Evolutionary conservation across 2,888 invertebrate genomes (phyloP).

Genomic region (Camptogramma bilineatum): DNA sequence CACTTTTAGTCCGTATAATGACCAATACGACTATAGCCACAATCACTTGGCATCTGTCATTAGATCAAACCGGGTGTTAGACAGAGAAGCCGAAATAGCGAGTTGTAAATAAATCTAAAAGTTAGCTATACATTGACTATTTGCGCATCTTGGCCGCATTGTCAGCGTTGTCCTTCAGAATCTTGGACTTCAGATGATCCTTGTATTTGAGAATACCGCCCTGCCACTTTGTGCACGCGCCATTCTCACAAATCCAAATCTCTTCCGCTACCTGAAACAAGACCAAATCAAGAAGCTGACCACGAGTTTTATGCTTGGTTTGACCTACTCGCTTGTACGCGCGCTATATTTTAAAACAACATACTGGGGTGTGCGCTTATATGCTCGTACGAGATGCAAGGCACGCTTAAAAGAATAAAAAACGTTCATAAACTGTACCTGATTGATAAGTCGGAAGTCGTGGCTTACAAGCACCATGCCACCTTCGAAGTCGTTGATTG

Average conservation of each 20-base stretch:
- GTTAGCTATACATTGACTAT: slow-evolving; percentile 57
- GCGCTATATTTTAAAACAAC: too few species aligned
- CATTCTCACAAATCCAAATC: slow-evolving; percentile 99
- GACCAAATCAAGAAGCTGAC: not conserved
- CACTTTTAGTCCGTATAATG: too few species aligned
- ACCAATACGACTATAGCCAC: too few species aligned
- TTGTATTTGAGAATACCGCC: slow-evolving; percentile 98
- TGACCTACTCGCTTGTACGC: too few species aligned
- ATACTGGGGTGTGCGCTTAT: too few species aligned
- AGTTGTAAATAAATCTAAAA: slow-evolving; percentile 46
- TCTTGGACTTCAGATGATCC: slow-evolving; percentile 95
- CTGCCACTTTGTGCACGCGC: slow-evolving; percentile 97
- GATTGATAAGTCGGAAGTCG: slow-evolving; percentile 99
- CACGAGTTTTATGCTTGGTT: too few species aligned
- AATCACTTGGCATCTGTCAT: not conserved
- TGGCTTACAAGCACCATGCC: slow-evolving; percentile 99
- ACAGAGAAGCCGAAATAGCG: slow-evolving; percentile 40
- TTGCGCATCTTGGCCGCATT: slow-evolving; percentile 79
- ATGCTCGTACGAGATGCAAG: too few species aligned
- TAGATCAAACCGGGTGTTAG: slow-evolving; percentile 40
- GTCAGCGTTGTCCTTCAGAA: slow-evolving; percentile 89
- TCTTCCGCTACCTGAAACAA: slow-evolving; percentile 95
- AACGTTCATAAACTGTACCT: slow-evolving; percentile 91
- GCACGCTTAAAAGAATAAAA: too few species aligned
- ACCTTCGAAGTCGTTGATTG: slow-evolving; percentile 98